Percentiles rank a stretch among this genome's conserved stretches.
Conservation (phyloP, 2,113 vertebrate genomes). For the Saimiri boliviensis region DNA sequence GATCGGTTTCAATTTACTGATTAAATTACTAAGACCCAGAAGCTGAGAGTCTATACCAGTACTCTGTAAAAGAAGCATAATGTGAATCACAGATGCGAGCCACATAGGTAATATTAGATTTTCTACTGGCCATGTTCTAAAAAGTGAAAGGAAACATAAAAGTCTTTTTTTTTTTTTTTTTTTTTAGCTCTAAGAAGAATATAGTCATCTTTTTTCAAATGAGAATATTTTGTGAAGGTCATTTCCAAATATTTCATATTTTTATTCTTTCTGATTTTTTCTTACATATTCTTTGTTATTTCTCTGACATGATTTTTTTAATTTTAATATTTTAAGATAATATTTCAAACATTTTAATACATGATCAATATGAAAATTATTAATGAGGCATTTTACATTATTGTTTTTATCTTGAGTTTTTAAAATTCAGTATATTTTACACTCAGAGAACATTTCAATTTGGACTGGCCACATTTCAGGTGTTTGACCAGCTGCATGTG, state of each 20-base stretch:
- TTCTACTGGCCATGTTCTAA: not conserved
- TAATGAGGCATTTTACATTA: not conserved
- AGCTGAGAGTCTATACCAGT: not conserved
- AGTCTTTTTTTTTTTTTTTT: not conserved
- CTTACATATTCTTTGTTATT: too few species aligned
- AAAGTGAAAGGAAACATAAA: slow-evolving; percentile 19
- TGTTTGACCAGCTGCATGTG: not conserved
- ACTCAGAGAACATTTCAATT: not conserved
- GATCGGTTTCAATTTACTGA: not conserved
- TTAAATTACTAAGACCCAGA: not conserved
- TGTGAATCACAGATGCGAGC: not conserved
- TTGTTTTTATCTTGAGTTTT: not conserved
- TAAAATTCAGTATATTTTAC: not conserved
- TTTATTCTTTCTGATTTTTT: too few species aligned
- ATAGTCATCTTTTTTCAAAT: too few species aligned
- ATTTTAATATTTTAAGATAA: not conserved
- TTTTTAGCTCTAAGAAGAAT: too few species aligned
- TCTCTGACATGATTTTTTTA: too few species aligned
- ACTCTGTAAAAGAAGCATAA: not conserved
- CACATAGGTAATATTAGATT: not conserved
- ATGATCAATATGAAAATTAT: not conserved
- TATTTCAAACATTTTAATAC: not conserved
- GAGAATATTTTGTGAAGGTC: too few species aligned
- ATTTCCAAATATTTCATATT: too few species aligned
- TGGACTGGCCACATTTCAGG: not conserved